Evolutionary conservation across 2,797 vertebrate species (phyloP), one percentile per base, ranked within the genome.

Genomic region (Acipenser transmontanus): DNA sequence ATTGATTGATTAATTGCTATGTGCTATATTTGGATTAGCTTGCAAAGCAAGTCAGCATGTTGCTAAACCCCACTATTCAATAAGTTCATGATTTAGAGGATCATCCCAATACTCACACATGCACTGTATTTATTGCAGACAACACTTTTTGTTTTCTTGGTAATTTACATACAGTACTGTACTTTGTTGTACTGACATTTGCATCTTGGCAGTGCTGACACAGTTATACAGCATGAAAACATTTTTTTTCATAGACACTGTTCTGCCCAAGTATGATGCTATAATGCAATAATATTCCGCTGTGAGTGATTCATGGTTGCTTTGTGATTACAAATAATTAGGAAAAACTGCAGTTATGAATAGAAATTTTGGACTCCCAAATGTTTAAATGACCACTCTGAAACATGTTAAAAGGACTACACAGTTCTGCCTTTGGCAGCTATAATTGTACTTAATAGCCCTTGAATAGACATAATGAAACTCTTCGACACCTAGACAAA

Each of bases 361-460:
- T 90, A 89, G 90, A 84, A 88, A 93, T 93, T 90, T 92, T 88
- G 94, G 93, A 92, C 91, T 92, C 87, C 85, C 92, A 89, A 89
- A 90, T 82, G 91, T 89, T 90, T 88, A 93, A 91, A 90, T 82
- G 89, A 91, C 91, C 91, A 90, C 87, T 92, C 90, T 89, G 85
- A 93, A 87, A 79, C 82, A 65, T 17, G 76, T 65, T 84, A 88
- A 94, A 91, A 93, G 86, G 87, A 85, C 86, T 73, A 82, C 87
- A 88, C 88, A 93, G 91, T 91, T 89, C 89, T 91, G 88, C 83
- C 87, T 87, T 86, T 94, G 90, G 89, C 92, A 91, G 89, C 85
- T 81, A 81, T 92, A 94, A 95, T 92, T 93, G 91, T 91, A 89
- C 85, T 90, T 94, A 95, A 95, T 94, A 93, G 89, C 88, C 71